Evolutionary conservation across 2,113 vertebrate species (phyloP).

Genomic region (Engystomops pustulosus): DNA sequence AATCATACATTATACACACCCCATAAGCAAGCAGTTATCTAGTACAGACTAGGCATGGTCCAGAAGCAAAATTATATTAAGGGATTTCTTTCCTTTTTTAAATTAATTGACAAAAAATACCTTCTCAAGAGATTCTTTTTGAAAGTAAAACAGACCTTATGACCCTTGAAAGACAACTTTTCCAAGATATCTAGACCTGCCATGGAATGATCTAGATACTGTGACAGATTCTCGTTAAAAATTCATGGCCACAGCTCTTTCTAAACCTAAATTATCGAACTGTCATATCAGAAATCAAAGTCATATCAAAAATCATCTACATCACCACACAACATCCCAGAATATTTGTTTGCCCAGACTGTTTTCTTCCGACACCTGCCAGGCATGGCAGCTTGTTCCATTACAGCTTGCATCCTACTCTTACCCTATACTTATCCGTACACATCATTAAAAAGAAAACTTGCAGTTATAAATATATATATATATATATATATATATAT

Average conservation of each 20-base stretch:
- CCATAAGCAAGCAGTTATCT: not conserved
- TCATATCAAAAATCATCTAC: too few relatives aligned
- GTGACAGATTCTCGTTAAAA: not conserved
- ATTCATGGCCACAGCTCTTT: not conserved
- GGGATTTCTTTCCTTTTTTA: not conserved
- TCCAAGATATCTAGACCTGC: not conserved
- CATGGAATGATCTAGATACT: not conserved
- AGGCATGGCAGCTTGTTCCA: not conserved
- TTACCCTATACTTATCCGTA: not conserved
- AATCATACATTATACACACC: too few relatives aligned
- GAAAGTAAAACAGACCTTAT: not conserved
- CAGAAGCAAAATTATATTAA: not conserved
- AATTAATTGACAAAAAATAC: not conserved
- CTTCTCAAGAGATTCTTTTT: not conserved
- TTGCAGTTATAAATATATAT: too few relatives aligned
- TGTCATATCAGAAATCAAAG: not conserved
- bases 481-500: too few relatives aligned
- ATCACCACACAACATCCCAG: not conserved
- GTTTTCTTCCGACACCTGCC: not conserved
- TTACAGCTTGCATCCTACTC: not conserved
- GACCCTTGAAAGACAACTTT: not conserved
- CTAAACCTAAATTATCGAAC: not conserved
- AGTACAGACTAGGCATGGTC: not conserved
- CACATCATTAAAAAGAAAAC: not conserved
- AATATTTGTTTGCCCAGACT: not conserved